phyloP scores from a whole-genome alignment of 2,888 invertebrate genomes.

The Rhagium mordax region DNA sequence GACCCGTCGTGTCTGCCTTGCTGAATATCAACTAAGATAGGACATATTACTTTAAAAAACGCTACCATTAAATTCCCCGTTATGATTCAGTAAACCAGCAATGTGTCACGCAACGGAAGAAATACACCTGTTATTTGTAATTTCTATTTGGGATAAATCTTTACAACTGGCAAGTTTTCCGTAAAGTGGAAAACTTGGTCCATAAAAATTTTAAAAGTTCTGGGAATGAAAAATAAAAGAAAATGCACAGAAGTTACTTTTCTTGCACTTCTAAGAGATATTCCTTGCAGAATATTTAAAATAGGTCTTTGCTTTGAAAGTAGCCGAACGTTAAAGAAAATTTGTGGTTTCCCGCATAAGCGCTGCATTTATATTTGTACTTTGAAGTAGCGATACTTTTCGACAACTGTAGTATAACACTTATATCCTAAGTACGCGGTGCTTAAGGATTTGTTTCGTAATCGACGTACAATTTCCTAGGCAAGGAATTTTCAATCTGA shows the following conservation, averaged over 20 bases:
- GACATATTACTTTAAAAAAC: background rate
- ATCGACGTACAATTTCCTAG: no score
- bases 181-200: slow-evolving; percentile 11
- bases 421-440: no score
- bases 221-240: background rate
- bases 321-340: background rate
- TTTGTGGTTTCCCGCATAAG: background rate
- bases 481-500: no score
- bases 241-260: background rate
- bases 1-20: background rate
- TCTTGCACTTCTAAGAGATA: background rate
- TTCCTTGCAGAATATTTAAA: background rate
- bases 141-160: slow-evolving; percentile 4
- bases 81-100: background rate
- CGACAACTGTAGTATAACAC: background rate
- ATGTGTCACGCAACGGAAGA: background rate
- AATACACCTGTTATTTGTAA: background rate
- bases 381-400: background rate
- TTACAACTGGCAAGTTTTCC: background rate
- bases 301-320: background rate
- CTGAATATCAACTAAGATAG: background rate
- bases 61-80: background rate
- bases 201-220: slow-evolving; percentile 4
- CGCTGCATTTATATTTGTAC: background rate
- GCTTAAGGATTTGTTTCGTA: no score